Evolutionary conservation across 1,140 invertebrate species (phyloP).

Genomic region (Drosophila eugracilis): DNA sequence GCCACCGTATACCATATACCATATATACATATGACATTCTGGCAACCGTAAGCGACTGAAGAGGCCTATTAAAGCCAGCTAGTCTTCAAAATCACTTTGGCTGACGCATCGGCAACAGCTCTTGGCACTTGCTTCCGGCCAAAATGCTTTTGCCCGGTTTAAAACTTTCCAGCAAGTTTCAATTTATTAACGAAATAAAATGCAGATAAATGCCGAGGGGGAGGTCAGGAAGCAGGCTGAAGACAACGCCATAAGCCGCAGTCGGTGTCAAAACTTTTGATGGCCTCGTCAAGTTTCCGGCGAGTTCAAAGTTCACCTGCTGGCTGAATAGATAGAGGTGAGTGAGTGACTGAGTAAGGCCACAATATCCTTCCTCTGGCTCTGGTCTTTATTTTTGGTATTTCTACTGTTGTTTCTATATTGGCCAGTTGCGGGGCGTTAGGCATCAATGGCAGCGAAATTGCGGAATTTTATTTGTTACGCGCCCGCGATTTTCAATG

Average conservation of each 20-base stretch:
- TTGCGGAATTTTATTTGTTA: conserved; percentile 77
- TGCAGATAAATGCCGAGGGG: conserved; percentile 66
- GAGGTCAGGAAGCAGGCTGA: conserved; percentile 1
- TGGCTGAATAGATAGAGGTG: not conserved
- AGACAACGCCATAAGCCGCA: conserved; percentile 64
- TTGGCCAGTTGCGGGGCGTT: conserved; percentile 48
- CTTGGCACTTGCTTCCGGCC: conserved; percentile 40
- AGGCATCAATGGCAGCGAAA: conserved; percentile 60
- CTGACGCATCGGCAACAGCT: conserved; percentile 41
- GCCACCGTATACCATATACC: conserved; percentile 1
- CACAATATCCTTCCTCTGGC: conserved; percentile 3
- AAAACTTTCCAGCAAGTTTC: conserved; percentile 75
- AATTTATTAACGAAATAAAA: conserved; percentile 83
- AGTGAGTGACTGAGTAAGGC: not conserved
- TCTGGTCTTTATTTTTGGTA: conserved; percentile 1
- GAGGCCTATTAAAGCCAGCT: conserved; percentile 55
- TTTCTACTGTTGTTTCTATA: conserved; percentile 21
- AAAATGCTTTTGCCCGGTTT: conserved; percentile 17
- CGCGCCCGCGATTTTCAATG: conserved; percentile 76
- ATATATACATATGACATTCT: conserved; percentile 14
- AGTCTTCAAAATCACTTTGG: conserved; percentile 22
- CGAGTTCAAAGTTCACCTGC: conserved; percentile 38
- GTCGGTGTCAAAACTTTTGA: conserved; percentile 68
- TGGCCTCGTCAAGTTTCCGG: conserved; percentile 62
- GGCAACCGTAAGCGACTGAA: conserved; percentile 24